Base-by-base conservation (phyloP, 2,113 vertebrate genomes). In the Dasyornis broadbenti region DNA sequence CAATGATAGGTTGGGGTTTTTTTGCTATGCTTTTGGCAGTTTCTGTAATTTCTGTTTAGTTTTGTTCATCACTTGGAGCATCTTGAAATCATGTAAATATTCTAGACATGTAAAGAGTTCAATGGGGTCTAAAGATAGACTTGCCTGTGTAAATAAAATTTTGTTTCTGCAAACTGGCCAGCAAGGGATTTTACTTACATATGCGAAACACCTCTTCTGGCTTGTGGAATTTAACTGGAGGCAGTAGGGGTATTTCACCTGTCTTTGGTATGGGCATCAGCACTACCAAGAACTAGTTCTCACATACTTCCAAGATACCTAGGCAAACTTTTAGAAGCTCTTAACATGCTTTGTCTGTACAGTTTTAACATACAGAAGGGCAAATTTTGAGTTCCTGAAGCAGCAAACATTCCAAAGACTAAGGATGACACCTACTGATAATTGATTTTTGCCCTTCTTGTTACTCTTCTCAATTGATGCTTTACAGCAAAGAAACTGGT, bases 101-200 rank as follows among this genome's bases (percentile, higher is more conserved):
- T 97, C 96, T 95, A 97, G 97, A 97, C 97, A 95, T 97, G 96
- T 97, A 97, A 97, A 97, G 96, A 97, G 95, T 97, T 97, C 78
- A 92, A 57, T 90, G 94, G 92, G 90, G 95, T 97, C 96, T 97
- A 82, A 96, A 95, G 90, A 71, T 91, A 97, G 96, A 97, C 92
- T 96, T 97, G 86, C 92, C 85, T 95, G 95, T 97, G 97, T 97
- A 97, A 97, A 97, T 97, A 97, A 97, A 97, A 97, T 70, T 95
- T 95, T 86, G 96, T 97, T 97, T 96, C 97, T 97, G 96, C 96
- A 97, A 96, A 97, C 88, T 59, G 92, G 93, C 86, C 91, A 93
- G 93, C 77, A 95, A 94, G 95, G 71, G 95, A 95, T 86, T 95
- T 96, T 94, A 93, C 91, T 89, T 79, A 61, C 1, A 3, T 87